Evolutionary conservation across 37 sponge, comb jelly and placozoan species (phyloP).

Genomic region (Halisarca cf. caerulea): DNA sequence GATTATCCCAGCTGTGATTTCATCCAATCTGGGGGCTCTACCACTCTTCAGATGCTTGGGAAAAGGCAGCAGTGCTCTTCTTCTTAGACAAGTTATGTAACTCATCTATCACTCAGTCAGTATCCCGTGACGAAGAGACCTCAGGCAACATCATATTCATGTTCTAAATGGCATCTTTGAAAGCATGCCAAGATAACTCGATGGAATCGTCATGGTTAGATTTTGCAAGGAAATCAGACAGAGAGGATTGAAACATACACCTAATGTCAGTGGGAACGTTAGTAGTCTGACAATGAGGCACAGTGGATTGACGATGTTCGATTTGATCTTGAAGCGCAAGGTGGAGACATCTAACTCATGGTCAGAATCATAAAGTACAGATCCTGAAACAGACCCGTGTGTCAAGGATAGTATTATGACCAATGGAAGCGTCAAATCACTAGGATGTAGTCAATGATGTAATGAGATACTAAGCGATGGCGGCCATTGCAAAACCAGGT

Average conservation of each 20-base stretch:
- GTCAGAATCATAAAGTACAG: background rate
- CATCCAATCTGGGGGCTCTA: too few species aligned
- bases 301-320: background rate
- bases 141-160: background rate
- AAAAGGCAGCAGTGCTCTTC: background rate
- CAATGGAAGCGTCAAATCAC: background rate
- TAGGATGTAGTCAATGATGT: conserved; percentile 7
- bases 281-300: background rate
- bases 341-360: background rate
- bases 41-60: too few species aligned
- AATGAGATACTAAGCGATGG: background rate
- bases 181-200: background rate
- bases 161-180: background rate
- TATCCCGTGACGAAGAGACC: background rate
- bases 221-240: background rate
- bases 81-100: conserved; percentile 16
- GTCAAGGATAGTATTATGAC: background rate
- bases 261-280: background rate
- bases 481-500: too few species aligned
- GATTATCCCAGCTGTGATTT: too few species aligned
- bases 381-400: background rate
- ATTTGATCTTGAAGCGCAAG: conserved; percentile 1
- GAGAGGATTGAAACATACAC: background rate
- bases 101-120: conserved; percentile 7
- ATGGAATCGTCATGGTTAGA: background rate